Percentiles rank a stretch among this genome's conserved stretches.
phyloP scores from a whole-genome alignment of 2,888 invertebrate species.

The Willowsia nigromaculata region DNA sequence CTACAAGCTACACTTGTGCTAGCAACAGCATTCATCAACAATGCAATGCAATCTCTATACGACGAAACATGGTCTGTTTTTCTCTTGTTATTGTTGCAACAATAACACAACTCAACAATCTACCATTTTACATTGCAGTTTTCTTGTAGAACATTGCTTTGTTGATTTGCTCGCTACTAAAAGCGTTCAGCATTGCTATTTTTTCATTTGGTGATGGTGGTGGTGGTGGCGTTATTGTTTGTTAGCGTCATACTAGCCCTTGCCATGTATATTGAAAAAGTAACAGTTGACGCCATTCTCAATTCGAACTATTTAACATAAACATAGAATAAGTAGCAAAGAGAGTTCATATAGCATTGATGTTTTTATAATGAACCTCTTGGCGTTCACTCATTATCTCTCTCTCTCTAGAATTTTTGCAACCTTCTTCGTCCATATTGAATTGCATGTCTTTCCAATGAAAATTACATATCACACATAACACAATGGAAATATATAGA shows the following conservation, averaged over 20 bases:
- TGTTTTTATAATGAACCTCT: conserved; percentile 10
- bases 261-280: conserved; percentile 38
- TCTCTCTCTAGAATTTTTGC: conserved; percentile 39
- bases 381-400: conserved; percentile 33
- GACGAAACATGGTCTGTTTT: neutral
- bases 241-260: conserved; percentile 63
- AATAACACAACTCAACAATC: conserved; percentile 28
- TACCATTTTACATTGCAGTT: neutral
- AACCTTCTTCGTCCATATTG: conserved; percentile 54
- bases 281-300: conserved; percentile 67
- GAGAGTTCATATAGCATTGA: neutral
- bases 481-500: conserved; percentile 47
- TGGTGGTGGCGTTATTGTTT: neutral
- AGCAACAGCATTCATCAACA: conserved; percentile 11
- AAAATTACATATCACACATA: conserved; percentile 10
- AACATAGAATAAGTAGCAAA: neutral
- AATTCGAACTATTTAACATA: neutral
- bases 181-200: conserved; percentile 24
- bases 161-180: neutral
- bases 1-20: neutral
- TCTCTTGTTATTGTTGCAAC: neutral
- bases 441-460: conserved; percentile 30
- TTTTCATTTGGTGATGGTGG: neutral
- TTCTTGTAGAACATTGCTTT: neutral
- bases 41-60: conserved; percentile 9